Conservation (phyloP, 2,888 invertebrate species). For the Drosophila mimica region DNA sequence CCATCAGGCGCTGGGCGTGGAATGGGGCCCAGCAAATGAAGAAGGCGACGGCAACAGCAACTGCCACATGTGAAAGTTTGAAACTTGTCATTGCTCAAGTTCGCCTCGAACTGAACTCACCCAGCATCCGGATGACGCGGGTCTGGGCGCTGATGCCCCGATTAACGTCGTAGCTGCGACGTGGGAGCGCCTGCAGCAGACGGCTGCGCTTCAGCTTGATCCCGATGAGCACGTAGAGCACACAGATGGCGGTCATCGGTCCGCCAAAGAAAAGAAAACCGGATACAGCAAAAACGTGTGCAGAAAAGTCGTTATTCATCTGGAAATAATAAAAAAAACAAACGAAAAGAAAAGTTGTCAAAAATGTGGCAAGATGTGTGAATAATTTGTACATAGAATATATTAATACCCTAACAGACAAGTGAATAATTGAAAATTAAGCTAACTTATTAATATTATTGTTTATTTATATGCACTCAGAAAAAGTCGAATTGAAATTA, state of each 20-base stretch:
- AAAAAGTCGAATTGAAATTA: not conserved
- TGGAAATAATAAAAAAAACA: slow-evolving; percentile 39
- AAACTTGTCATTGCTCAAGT: slow-evolving; percentile 2
- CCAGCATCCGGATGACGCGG: slow-evolving; percentile 92
- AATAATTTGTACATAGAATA: not conserved
- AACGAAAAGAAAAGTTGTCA: slow-evolving; percentile 11
- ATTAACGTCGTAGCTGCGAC: slow-evolving; percentile 84
- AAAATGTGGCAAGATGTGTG: not conserved
- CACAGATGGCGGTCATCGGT: slow-evolving; percentile 94
- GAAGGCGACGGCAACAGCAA: slow-evolving; percentile 93
- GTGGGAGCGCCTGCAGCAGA: slow-evolving; percentile 87
- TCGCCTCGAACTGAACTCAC: slow-evolving; percentile 80
- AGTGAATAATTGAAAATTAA: not conserved
- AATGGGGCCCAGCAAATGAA: slow-evolving; percentile 96
- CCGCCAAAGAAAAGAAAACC: slow-evolving; percentile 93
- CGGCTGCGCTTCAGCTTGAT: slow-evolving; percentile 89
- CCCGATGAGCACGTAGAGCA: slow-evolving; percentile 92
- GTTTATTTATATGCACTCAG: not conserved
- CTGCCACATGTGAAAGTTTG: slow-evolving; percentile 85
- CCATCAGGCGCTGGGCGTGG: slow-evolving; percentile 94
- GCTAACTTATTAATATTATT: not conserved
- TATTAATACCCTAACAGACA: slow-evolving; percentile 9
- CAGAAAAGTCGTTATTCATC: slow-evolving; percentile 85
- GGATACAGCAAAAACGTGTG: slow-evolving; percentile 92
- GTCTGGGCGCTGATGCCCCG: slow-evolving; percentile 87